These are phyloP conservation scores for Hemichromis elongatus DNA, from an alignment of 2,113 vertebrate genomes.

Conservation along the genomic window DNA sequence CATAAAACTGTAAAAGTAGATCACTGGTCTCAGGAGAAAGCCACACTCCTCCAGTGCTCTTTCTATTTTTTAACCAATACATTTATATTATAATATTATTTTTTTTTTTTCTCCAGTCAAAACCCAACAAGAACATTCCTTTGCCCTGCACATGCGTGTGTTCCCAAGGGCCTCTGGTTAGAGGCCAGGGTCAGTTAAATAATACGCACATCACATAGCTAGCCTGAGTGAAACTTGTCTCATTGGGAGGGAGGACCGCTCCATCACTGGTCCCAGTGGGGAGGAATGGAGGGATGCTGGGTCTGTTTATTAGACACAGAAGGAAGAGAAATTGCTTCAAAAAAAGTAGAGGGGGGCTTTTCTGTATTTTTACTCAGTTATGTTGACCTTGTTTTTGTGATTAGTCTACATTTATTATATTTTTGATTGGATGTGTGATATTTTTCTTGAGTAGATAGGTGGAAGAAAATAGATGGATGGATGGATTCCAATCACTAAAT, in stretches of 20 bases:
- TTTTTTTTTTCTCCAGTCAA: not conserved
- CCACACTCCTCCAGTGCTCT: not conserved
- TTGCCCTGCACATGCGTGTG: slow-evolving; percentile 24
- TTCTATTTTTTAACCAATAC: not conserved
- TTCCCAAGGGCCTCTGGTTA: slow-evolving; percentile 37
- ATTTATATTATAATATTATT: not conserved
- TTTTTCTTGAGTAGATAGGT: not conserved
- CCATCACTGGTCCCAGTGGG: slow-evolving; percentile 46
- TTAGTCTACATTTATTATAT: not conserved
- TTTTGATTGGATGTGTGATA: not conserved
- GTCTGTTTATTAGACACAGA: slow-evolving; percentile 53
- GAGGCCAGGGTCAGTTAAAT: slow-evolving; percentile 51
- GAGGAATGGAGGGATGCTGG: slow-evolving; percentile 30
- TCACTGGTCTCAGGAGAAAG: not conserved
- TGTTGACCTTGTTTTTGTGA: accelerated
- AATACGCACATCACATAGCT: slow-evolving; percentile 35
- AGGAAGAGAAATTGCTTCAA: not conserved
- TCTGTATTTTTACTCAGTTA: not conserved
- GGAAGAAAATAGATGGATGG: not conserved
- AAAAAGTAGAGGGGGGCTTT: not conserved
- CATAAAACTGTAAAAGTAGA: not conserved
- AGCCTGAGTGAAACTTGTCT: slow-evolving; percentile 40
- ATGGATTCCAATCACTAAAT: not conserved
- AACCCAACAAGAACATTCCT: slow-evolving; percentile 3
- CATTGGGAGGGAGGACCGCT: slow-evolving; percentile 35